phyloP scores from a whole-genome alignment of 2,797 vertebrate genomes.

The Sternotherus odoratus region DNA sequence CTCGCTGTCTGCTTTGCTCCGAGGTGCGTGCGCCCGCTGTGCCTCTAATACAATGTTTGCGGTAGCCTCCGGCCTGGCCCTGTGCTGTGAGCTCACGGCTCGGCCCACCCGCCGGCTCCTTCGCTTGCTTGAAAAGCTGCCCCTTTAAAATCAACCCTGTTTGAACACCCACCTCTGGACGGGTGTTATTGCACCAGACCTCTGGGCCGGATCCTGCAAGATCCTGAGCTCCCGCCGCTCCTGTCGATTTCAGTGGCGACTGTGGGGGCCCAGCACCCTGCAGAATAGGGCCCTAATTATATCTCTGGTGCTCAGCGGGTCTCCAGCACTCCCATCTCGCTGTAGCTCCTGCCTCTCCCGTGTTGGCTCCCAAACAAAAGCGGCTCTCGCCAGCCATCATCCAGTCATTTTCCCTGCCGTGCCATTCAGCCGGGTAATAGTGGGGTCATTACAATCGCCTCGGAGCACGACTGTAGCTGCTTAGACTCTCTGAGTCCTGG shows the following conservation, averaged over 20 bases:
- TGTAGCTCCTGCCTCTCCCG: neutral
- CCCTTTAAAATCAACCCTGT: neutral
- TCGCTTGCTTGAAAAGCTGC: neutral
- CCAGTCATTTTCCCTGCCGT: neutral
- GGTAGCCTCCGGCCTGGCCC: neutral
- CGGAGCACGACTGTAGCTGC: neutral
- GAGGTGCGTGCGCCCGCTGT: neutral
- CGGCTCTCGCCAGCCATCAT: neutral
- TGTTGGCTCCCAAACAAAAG: neutral
- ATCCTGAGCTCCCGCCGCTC: neutral
- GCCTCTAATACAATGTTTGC: neutral
- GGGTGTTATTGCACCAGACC: neutral
- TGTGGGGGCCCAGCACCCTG: neutral
- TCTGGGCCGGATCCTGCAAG: neutral
- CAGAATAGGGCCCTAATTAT: neutral
- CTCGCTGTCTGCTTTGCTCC: neutral
- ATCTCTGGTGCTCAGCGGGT: neutral
- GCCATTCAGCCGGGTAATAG: neutral
- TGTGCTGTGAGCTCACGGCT: neutral
- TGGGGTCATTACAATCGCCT: neutral
- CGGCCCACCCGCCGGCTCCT: neutral
- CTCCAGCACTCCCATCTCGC: too few relatives aligned
- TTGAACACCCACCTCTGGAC: neutral
- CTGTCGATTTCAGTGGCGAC: neutral
- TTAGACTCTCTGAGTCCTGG: neutral